A percentile compares a stretch with the other conserved stretches of the same genome.
Evolutionary conservation across 2,888 invertebrate genomes (phyloP).

Genomic region (Erannis defoliaria): DNA sequence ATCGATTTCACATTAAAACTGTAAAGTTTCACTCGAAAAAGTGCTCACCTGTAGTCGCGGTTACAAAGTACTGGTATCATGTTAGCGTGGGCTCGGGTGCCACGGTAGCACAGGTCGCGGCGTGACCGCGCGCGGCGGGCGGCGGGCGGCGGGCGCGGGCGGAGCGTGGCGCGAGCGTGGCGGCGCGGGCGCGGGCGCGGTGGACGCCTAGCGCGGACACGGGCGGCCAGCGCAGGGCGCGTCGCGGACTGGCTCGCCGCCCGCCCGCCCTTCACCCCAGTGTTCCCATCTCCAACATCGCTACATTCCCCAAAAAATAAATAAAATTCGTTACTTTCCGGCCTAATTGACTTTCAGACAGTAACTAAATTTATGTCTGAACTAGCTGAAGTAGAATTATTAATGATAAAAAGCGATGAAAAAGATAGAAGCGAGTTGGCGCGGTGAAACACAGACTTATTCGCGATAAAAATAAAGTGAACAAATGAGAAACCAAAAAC

Average conservation of each 20-base stretch:
- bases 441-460: too few relatives aligned
- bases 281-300: neutral
- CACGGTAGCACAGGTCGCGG: constrained; percentile 54
- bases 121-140: constrained; percentile 57
- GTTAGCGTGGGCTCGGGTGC: constrained; percentile 53
- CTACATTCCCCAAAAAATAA: neutral
- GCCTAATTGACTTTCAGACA: too few relatives aligned
- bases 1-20: constrained; percentile 70
- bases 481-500: too few relatives aligned
- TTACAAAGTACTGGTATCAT: constrained; percentile 64
- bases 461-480: too few relatives aligned
- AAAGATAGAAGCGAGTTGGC: too few relatives aligned
- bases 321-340: too few relatives aligned
- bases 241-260: constrained; percentile 62
- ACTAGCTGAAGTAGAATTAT: too few relatives aligned
- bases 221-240: constrained; percentile 73
- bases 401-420: too few relatives aligned
- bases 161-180: constrained; percentile 55
- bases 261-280: constrained; percentile 7
- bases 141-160: constrained; percentile 63
- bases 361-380: too few relatives aligned
- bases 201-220: constrained; percentile 50
- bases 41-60: constrained; percentile 70
- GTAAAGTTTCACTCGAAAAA: constrained; percentile 65
- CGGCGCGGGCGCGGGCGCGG: constrained; percentile 43